Evolutionary conservation across 2,888 invertebrate species (phyloP), one percentile per base, ranked within the genome.

Genomic region (Neocrepidodera transversa): DNA sequence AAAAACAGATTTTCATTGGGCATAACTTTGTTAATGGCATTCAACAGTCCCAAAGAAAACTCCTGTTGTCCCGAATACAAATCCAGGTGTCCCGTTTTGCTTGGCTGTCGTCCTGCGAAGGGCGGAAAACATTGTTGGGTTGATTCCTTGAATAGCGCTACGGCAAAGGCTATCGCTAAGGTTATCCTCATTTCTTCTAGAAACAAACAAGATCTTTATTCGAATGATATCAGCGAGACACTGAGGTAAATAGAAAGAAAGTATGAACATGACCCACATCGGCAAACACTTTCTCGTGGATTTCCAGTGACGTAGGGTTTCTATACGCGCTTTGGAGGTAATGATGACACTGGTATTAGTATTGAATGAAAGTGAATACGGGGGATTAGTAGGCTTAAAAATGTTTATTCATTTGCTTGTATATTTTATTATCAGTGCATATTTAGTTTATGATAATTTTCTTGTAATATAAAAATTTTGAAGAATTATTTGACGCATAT

Each of bases 1-100:
- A 92, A 93, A 82, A 95, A 93, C 35, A 94, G 80, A 76, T 93
- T 94, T 67, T 89, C 88, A 36, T 85, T 82, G 0, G 87, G 85
- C 64, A 86, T 85, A 17, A 77, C 57, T 13, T 85, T 84, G 66
- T 88, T 87, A 64, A 89, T 86, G 13, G 86, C 84, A 65, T 86
- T 85, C 69, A 93, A 82, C 51, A 91, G 82, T 45, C 86, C 85
- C 50, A 92, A 77, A 0, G 91, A 88, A 73, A 93, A 93, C 53
- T 83, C 85, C 69, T 86, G 84, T 69, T 87, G 84, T 0, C 87
- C 87, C 1, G 81, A 79, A 65, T 83, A 85, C 17, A 92, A 73
- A 6, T 82, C 77, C 1, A 71, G 62, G 28, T 77, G 78, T 4
- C 76, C 59, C 10, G 47, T 53, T 26, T 55, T 61, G 42, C 68